A percentile compares a stretch with the other conserved stretches of the same genome.
These are phyloP conservation scores for Phengaris arion DNA, from an alignment of 2,888 invertebrate species.

Conservation along the genomic window DNA sequence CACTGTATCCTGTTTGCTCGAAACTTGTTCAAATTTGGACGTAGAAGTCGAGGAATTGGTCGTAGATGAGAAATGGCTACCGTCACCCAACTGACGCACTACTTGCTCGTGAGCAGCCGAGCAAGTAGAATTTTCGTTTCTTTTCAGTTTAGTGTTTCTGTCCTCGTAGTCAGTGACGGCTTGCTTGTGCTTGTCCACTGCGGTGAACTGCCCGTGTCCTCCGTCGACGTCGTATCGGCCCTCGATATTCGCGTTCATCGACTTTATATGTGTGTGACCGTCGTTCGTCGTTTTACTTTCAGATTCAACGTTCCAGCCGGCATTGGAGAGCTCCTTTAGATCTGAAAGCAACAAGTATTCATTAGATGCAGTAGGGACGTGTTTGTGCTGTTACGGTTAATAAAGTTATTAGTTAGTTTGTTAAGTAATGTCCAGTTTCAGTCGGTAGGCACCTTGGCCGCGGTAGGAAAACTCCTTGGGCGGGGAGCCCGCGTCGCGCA, in stretches of 20 bases:
- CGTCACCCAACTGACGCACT: constrained; percentile 64
- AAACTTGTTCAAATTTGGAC: constrained; percentile 61
- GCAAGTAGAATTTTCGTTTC: constrained; percentile 59
- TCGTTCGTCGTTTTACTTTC: constrained; percentile 81
- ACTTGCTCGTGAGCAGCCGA: constrained; percentile 65
- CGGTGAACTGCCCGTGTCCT: constrained; percentile 82
- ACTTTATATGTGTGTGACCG: constrained; percentile 81
- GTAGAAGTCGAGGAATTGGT: constrained; percentile 61
- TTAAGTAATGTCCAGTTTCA: constrained; percentile 54
- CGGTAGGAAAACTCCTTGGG: constrained; percentile 80
- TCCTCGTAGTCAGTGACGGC: constrained; percentile 71
- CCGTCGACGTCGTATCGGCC: constrained; percentile 82
- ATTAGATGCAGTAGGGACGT: constrained; percentile 17
- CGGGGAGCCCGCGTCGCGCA: constrained; percentile 87
- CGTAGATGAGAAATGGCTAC: constrained; percentile 59
- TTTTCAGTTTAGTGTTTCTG: constrained; percentile 64
- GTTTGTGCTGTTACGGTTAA: constrained; percentile 52
- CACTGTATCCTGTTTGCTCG: constrained; percentile 61
- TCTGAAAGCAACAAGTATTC: constrained; percentile 54
- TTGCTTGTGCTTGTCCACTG: constrained; percentile 80
- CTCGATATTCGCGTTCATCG: constrained; percentile 82
- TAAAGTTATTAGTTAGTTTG: constrained; percentile 59
- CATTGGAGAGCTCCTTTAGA: constrained; percentile 71
- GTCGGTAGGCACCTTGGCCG: constrained; percentile 69
- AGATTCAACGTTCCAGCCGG: constrained; percentile 84